phyloP scores from a whole-genome alignment of 2,113 vertebrate species.

The Phainopepla nitens region DNA sequence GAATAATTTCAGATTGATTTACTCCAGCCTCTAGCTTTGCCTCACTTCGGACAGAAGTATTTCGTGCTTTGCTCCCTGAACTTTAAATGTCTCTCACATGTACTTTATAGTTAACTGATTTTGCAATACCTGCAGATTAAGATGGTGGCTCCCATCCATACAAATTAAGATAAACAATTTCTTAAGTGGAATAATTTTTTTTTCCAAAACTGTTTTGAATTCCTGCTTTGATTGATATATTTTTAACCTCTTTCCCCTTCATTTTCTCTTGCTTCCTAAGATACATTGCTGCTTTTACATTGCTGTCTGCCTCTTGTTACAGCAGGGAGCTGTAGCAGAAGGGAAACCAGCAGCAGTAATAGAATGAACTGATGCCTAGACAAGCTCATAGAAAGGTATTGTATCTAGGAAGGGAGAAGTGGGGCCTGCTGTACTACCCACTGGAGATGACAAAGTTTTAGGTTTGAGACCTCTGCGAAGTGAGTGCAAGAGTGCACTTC shows the following conservation, averaged over 20 bases:
- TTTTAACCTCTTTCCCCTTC: not conserved
- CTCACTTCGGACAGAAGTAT: not conserved
- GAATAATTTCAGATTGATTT: conserved; percentile 3
- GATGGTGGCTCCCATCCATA: not conserved
- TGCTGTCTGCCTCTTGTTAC: not conserved
- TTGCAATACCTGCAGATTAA: not conserved
- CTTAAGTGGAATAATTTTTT: not conserved
- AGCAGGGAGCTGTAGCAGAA: not conserved
- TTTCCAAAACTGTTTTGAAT: not conserved
- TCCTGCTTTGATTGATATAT: not conserved
- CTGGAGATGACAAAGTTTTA: not conserved
- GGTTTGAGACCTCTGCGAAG: not conserved
- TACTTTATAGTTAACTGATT: not conserved
- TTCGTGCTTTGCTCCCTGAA: conserved; percentile 15
- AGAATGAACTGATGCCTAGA: not conserved
- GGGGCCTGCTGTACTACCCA: not conserved
- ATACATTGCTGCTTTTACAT: not conserved
- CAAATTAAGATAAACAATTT: not conserved
- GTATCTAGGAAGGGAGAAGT: not conserved
- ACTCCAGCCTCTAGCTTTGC: not conserved
- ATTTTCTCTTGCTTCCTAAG: not conserved
- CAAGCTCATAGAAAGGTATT: not conserved
- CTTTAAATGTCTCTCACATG: conserved; percentile 16
- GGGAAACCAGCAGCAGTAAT: not conserved
- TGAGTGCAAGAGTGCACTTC: not conserved